Base-by-base conservation (phyloP, 2,113 vertebrate species). In the Lasiurus borealis region DNA sequence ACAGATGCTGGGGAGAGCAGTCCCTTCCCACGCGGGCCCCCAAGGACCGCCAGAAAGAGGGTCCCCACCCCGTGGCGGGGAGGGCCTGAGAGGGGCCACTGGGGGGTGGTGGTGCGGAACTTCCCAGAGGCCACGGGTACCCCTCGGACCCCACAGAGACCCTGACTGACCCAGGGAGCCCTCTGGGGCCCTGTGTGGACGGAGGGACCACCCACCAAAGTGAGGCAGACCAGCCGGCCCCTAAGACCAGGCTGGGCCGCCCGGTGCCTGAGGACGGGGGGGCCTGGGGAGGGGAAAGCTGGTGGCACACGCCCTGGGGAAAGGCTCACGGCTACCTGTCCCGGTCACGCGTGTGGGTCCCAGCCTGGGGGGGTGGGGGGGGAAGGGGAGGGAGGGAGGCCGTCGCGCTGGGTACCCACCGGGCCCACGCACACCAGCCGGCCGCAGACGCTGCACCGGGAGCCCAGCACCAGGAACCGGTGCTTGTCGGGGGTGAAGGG, bases 401-500 rank as follows among this genome's bases (percentile, higher is more conserved):
- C 3, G 16, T 5, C 50, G 23, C 66, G n/a, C n/a, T 16, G 46
- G 72, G 27, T 29, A 98, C 99, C 96, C 97, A 99, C 99, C 97
- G 98, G 90, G 72, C 98, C 98, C 90, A 99, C 98, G 0, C 99
- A 99, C 85, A 99, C 99, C 14, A 95, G 86, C 91, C 82, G 97
- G 90, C 95, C 44, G 93, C 99, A 99, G 71, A 99, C 12, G 92
- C 98, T 98, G 97, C 99, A 99, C 0, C 18, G 96, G 0, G 99
- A 99, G 8, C 99, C 99, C 8, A 99, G 80, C 7, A 99, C 95
- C 8, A 99, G 98, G 93, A 99, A 99, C 78, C 97, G 98, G 29
- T 98, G 98, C 96, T 98, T 99, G 73, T 99, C 98, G 0, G 99
- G 97, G 50, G 97, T 98, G 97, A 99, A 99, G 12, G 99, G 99